phyloP scores from a whole-genome alignment of 2,113 vertebrate species.

The Elephas maximus region DNA sequence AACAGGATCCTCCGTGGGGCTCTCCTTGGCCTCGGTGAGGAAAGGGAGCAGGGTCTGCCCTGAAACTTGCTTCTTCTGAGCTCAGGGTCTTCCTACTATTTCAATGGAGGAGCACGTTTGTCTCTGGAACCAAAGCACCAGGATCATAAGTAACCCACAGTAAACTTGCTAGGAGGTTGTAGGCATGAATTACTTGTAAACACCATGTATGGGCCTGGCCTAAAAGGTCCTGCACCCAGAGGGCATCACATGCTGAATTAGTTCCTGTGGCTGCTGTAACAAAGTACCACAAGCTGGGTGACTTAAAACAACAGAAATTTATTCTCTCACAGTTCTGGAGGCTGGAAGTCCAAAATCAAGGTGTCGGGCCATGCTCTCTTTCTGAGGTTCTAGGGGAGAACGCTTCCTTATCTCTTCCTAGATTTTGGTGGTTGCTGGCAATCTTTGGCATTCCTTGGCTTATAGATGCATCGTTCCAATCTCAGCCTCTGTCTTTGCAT shows the following conservation, averaged over 20 bases:
- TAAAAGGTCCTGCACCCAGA: not conserved
- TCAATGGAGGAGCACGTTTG: not conserved
- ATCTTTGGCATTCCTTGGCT: not conserved
- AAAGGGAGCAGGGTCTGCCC: too few species aligned
- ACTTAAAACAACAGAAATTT: not conserved
- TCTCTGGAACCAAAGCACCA: not conserved
- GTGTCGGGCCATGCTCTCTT: not conserved
- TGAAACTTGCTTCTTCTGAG: not conserved
- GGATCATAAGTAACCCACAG: not conserved
- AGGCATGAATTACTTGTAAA: constrained; percentile 10
- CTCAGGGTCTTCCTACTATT: not conserved
- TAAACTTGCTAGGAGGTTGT: not conserved
- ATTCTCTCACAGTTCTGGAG: not conserved
- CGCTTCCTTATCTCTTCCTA: not conserved
- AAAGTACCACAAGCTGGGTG: not conserved
- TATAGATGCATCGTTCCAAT: not conserved
- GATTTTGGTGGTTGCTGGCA: not conserved
- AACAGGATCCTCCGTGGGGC: rapidly evolving
- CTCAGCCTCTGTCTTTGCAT: not conserved
- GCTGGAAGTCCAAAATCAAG: not conserved
- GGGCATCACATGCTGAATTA: not conserved
- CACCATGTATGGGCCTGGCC: not conserved
- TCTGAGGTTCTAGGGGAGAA: not conserved
- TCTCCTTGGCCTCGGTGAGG: not conserved
- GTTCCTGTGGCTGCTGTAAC: not conserved